phyloP scores from a whole-genome alignment of 1,140 invertebrate genomes.

The Calephelis virginiensis region DNA sequence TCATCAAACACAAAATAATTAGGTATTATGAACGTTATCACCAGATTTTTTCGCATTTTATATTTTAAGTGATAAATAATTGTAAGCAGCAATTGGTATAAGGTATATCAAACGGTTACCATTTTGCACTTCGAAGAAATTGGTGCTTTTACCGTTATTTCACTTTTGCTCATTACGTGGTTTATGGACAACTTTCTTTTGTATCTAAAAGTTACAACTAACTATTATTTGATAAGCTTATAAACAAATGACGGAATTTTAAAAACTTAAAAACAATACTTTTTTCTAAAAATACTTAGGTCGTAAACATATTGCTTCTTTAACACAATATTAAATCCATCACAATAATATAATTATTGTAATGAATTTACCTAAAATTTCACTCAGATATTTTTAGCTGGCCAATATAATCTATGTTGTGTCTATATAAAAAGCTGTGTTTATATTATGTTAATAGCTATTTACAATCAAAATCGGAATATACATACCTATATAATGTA shows the following conservation, averaged over 20 bases:
- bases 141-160: not conserved
- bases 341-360: not conserved
- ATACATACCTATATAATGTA: constrained; percentile 8
- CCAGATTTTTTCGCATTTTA: too few relatives aligned
- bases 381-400: not conserved
- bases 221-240: constrained; percentile 1
- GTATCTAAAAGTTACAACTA: not conserved
- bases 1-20: too few relatives aligned
- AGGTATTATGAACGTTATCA: too few relatives aligned
- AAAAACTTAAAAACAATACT: not conserved
- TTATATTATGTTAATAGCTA: constrained; percentile 2
- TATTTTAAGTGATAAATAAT: too few relatives aligned
- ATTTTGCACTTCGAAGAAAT: too few relatives aligned
- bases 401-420: not conserved
- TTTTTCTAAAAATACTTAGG: not conserved
- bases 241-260: not conserved
- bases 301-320: not conserved
- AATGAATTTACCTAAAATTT: not conserved
- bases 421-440: constrained; percentile 9
- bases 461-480: constrained; percentile 9
- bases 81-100: too few relatives aligned
- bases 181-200: not conserved
- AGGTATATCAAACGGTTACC: too few relatives aligned
- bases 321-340: not conserved
- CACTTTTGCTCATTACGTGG: not conserved